Conservation (phyloP, 2,888 invertebrate genomes). For the Sepiola atlantica region DNA sequence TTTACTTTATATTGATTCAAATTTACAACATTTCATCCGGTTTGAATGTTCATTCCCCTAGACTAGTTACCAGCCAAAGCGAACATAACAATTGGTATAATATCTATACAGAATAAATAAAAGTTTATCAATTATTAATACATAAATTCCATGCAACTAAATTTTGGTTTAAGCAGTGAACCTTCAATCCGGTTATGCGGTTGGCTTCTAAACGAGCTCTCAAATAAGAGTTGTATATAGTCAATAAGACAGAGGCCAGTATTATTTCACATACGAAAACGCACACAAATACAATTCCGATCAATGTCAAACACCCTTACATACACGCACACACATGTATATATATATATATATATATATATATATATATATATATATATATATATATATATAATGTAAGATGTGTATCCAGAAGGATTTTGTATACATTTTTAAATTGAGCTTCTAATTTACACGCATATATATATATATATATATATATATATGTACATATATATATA, state of each 20-base stretch:
- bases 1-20: no score
- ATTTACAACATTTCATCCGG: no score
- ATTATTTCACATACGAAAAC: background rate
- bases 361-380: background rate
- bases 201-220: no score
- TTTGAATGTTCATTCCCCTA: no score
- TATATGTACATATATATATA: constrained; percentile 18
- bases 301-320: background rate
- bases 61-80: no score
- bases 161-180: no score
- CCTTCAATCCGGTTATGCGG: no score
- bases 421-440: background rate
- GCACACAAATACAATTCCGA: background rate
- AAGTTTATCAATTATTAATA: no score
- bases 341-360: constrained; percentile 42
- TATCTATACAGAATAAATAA: no score
- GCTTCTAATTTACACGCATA: background rate
- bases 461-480: constrained; percentile 22
- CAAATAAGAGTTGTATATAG: no score
- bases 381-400: background rate
- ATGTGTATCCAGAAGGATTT: background rate
- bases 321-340: constrained; percentile 13
- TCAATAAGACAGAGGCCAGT: background rate
- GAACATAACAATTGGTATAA: no score
- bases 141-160: no score